Conservation (phyloP, 1,140 invertebrate genomes). For the Orussus abietinus region DNA sequence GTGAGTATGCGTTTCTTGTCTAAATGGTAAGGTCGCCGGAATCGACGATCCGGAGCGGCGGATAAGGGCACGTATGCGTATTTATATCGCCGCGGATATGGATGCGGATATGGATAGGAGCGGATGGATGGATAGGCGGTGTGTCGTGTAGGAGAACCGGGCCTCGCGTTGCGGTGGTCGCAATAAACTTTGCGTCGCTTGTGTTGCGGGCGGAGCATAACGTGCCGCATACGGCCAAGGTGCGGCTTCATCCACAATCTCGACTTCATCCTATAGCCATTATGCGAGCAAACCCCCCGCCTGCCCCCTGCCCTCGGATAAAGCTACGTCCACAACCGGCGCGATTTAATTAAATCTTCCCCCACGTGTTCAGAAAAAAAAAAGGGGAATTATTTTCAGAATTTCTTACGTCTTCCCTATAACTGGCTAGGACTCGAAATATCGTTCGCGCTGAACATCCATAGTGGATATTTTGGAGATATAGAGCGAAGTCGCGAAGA, state of each 20-base stretch:
- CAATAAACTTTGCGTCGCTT: constrained; percentile 41
- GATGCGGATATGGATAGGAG: constrained; percentile 15
- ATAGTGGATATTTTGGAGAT: no score
- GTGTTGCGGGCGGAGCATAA: constrained; percentile 44
- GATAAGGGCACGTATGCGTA: no score
- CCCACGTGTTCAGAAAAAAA: no score
- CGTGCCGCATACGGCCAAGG: constrained; percentile 33
- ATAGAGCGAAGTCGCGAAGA: no score
- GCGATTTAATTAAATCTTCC: no score
- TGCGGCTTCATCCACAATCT: constrained; percentile 47
- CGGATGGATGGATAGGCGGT: constrained; percentile 24
- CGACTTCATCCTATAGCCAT: constrained; percentile 40
- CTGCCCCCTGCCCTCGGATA: constrained; percentile 27
- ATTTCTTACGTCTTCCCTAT: no score
- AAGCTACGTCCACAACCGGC: constrained; percentile 32
- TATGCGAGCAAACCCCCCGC: constrained; percentile 34
- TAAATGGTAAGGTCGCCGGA: constrained; percentile 7
- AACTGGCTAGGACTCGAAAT: no score
- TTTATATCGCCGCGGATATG: constrained; percentile 8
- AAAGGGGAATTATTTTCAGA: no score
- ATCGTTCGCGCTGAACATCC: no score
- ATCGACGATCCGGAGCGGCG: no score
- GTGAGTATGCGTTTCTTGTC: constrained; percentile 9
- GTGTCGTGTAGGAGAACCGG: constrained; percentile 21
- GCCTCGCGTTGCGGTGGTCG: constrained; percentile 38